Evolutionary conservation across 2,113 vertebrate genomes (phyloP).

Genomic region (Porphyrio hochstetteri): DNA sequence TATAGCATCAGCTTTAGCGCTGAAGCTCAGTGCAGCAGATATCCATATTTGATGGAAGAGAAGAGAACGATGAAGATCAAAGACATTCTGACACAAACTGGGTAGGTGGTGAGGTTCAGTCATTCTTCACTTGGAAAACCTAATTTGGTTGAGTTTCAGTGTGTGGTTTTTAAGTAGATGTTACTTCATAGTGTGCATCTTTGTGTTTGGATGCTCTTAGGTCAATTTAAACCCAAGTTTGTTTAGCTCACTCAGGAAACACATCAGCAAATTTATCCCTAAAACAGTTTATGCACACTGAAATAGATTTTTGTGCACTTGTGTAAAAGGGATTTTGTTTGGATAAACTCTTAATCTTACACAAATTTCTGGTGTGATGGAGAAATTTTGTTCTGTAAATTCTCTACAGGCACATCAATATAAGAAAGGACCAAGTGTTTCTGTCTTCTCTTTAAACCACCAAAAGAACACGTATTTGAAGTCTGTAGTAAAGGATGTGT

Average conservation of each 20-base stretch:
- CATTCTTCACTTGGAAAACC: background rate
- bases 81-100: background rate
- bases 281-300: background rate
- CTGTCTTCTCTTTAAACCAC: background rate
- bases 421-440: background rate
- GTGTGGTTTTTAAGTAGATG: background rate
- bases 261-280: background rate
- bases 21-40: background rate
- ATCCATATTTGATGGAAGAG: background rate
- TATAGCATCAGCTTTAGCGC: background rate
- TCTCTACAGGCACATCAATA: fast-evolving
- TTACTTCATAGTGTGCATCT: background rate
- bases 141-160: background rate
- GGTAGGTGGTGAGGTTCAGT: background rate
- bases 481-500: background rate
- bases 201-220: background rate
- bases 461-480: background rate
- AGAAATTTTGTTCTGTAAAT: background rate
- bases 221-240: background rate
- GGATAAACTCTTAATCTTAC: background rate
- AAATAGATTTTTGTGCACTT: background rate
- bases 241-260: background rate
- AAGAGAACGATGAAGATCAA: background rate
- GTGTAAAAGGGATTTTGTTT: background rate
- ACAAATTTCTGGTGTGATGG: background rate